A percentile compares a stretch with the other conserved stretches of the same genome.
These are phyloP conservation scores for Thecocarcelia acutangulata DNA, from an alignment of 2,888 invertebrate genomes.

Conservation along the genomic window DNA sequence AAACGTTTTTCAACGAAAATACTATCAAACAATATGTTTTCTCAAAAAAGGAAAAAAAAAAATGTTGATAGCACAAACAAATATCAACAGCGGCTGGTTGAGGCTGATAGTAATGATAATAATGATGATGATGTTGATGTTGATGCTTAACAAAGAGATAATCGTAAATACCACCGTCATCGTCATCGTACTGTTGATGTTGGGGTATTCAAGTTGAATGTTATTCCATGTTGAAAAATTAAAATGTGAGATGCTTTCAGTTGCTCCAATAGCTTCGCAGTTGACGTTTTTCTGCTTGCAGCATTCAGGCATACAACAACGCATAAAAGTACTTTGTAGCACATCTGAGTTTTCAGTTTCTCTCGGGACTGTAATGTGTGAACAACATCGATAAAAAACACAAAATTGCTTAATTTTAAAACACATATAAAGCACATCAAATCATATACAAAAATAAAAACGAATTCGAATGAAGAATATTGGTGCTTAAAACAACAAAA, in stretches of 20 bases:
- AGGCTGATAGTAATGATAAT: conserved; percentile 7
- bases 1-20: conserved; percentile 25
- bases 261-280: conserved; percentile 65
- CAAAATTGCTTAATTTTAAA: conserved; percentile 49
- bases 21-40: not conserved
- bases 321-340: conserved; percentile 79
- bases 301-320: conserved; percentile 56
- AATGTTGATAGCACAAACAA: not conserved
- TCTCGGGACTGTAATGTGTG: conserved; percentile 80
- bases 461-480: conserved; percentile 54
- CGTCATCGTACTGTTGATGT: not conserved
- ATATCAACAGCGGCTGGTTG: not conserved
- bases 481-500: conserved; percentile 49
- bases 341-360: conserved; percentile 79
- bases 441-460: conserved; percentile 56
- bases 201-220: conserved; percentile 29
- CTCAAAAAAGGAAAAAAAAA: not conserved
- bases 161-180: conserved; percentile 1
- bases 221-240: conserved; percentile 27
- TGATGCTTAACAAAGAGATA: not conserved
- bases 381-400: conserved; percentile 71
- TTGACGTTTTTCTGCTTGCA: conserved; percentile 50
- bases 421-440: conserved; percentile 39
- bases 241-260: conserved; percentile 43
- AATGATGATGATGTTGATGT: no score